Conservation (phyloP, 92 coral and sea anemone species). For the Micromussa lordhowensis region DNA sequence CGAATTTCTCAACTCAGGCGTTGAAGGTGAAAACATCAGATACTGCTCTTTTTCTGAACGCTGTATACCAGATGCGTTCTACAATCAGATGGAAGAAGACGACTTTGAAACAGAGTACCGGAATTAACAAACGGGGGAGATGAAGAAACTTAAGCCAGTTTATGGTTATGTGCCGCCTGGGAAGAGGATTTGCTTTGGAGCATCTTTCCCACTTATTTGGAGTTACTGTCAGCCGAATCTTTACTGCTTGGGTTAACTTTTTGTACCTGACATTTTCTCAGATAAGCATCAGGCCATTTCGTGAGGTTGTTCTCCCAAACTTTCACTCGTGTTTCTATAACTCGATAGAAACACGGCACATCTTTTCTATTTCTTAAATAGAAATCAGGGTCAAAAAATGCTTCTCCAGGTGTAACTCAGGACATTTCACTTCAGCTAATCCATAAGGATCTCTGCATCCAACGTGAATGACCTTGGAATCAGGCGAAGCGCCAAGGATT, state of each 20-base stretch:
- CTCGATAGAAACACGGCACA: too few species aligned
- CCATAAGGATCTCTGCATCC: not conserved
- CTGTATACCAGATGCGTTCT: constrained; percentile 58
- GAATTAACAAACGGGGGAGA: constrained; percentile 47
- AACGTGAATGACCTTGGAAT: not conserved
- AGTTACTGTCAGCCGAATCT: constrained; percentile 57
- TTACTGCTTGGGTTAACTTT: constrained; percentile 54
- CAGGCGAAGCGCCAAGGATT: not conserved
- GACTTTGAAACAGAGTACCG: not conserved
- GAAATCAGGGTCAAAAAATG: too few species aligned
- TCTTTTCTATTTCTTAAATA: too few species aligned
- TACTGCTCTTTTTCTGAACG: constrained; percentile 59
- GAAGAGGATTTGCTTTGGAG: constrained; percentile 47
- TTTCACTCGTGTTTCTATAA: constrained; percentile 34
- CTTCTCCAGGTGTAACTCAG: not conserved
- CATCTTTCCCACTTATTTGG: constrained; percentile 61
- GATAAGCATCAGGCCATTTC: constrained; percentile 52
- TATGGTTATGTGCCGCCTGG: constrained; percentile 50
- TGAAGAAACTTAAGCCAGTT: constrained; percentile 39
- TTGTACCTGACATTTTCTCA: constrained; percentile 53
- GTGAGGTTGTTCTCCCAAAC: constrained; percentile 25
- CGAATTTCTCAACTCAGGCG: constrained; percentile 58
- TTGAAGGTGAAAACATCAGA: constrained; percentile 63
- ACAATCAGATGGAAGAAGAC: constrained; percentile 33
- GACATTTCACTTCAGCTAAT: not conserved